Percentiles rank a stretch among this genome's conserved stretches.
These are phyloP conservation scores for Dromiciops gliroides DNA, from an alignment of 2,113 vertebrate species.

Conservation along the genomic window DNA sequence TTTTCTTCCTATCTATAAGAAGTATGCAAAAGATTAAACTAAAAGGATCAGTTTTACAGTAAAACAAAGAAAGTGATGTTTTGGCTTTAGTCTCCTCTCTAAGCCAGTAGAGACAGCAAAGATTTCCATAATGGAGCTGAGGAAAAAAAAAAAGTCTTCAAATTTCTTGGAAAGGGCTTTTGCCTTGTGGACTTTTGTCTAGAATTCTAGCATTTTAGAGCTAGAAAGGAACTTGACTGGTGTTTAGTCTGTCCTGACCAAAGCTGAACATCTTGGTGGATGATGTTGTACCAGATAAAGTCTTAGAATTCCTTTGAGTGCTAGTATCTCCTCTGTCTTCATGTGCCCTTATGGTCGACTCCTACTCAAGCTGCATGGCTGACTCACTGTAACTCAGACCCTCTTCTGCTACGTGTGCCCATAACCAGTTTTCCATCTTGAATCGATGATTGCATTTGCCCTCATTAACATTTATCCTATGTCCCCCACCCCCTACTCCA, in stretches of 20 bases:
- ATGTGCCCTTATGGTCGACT: background rate
- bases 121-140: background rate
- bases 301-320: background rate
- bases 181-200: background rate
- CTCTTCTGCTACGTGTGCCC: background rate
- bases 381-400: background rate
- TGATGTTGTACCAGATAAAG: background rate
- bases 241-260: background rate
- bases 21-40: background rate
- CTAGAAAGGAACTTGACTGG: background rate
- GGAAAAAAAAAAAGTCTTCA: background rate
- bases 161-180: background rate
- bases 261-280: background rate
- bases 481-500: background rate
- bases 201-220: background rate
- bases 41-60: background rate
- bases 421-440: background rate
- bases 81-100: background rate
- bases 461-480: background rate
- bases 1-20: constrained; percentile 53
- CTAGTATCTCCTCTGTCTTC: background rate
- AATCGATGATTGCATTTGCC: background rate
- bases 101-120: background rate
- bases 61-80: constrained; percentile 1
- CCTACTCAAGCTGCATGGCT: background rate